phyloP scores from a whole-genome alignment of 2,113 vertebrate species.

The Hydropotes inermis region DNA sequence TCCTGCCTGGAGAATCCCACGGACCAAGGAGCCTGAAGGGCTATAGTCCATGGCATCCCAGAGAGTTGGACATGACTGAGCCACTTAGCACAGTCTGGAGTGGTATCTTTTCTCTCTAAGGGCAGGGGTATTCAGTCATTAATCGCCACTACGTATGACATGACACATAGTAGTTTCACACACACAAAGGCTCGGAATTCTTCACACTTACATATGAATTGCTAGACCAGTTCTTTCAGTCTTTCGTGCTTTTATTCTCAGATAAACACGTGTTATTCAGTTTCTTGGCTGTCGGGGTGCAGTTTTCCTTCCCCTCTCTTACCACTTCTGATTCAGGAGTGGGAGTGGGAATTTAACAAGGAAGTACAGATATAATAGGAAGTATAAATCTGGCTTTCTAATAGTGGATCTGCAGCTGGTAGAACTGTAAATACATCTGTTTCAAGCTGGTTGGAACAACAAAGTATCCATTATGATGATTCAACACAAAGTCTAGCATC shows the following conservation, averaged over 20 bases:
- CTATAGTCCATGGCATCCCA: neutral
- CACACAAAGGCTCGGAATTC: neutral
- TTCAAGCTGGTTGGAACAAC: slow-evolving; percentile 77
- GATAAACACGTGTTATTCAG: neutral
- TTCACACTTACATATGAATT: neutral
- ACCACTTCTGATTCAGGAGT: slow-evolving; percentile 67
- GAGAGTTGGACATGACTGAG: neutral
- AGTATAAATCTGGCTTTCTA: slow-evolving; percentile 75
- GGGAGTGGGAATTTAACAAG: slow-evolving; percentile 65
- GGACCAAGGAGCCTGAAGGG: neutral
- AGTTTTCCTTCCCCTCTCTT: slow-evolving; percentile 61
- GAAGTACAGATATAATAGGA: slow-evolving; percentile 68
- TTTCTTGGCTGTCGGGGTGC: neutral
- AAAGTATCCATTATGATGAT: slow-evolving; percentile 80
- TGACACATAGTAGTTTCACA: neutral
- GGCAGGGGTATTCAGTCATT: neutral
- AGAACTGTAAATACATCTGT: slow-evolving; percentile 83
- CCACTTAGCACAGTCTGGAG: neutral
- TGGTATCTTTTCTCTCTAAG: neutral
- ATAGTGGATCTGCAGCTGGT: slow-evolving; percentile 80
- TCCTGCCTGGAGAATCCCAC: neutral
- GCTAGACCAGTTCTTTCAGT: neutral
- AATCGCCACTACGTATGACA: neutral
- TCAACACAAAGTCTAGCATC: slow-evolving; percentile 78
- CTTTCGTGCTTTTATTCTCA: neutral